These are phyloP conservation scores for Whitmania pigra DNA, from an alignment of 1,140 invertebrate genomes.

Conservation along the genomic window DNA sequence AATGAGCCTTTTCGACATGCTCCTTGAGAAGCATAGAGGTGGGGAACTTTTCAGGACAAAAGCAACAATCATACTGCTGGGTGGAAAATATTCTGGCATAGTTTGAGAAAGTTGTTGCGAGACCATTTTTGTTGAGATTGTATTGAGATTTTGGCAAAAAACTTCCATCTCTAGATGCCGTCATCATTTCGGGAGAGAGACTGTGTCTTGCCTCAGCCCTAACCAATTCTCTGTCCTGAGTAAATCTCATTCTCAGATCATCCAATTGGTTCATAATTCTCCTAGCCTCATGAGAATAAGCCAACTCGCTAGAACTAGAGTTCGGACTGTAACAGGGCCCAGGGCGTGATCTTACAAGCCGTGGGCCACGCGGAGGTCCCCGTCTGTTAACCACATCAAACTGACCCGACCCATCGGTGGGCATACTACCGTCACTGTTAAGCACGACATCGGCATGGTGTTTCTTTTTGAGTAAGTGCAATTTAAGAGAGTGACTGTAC, in stretches of 20 bases:
- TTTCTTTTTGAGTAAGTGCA: constrained; percentile 80
- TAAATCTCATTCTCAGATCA: constrained; percentile 2
- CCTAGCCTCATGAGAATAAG: too few species aligned
- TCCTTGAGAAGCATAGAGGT: neutral
- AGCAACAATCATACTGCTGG: neutral
- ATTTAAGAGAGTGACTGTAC: constrained; percentile 91
- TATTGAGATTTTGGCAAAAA: neutral
- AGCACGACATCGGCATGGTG: constrained; percentile 52
- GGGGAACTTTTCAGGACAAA: constrained; percentile 2
- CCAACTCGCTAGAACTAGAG: too few species aligned
- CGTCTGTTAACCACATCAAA: constrained; percentile 34
- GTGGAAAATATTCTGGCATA: neutral
- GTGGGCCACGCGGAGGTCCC: constrained; percentile 38
- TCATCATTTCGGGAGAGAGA: neutral
- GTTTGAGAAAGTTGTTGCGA: neutral
- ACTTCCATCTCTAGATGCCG: neutral
- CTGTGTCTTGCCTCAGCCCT: neutral
- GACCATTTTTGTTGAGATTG: neutral
- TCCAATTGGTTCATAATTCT: neutral
- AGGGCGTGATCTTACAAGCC: constrained; percentile 22
- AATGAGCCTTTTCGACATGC: constrained; percentile 8
- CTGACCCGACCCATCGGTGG: constrained; percentile 31
- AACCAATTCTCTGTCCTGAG: neutral
- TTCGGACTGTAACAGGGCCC: too few species aligned
- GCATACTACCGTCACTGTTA: constrained; percentile 38